A percentile compares a stretch with the other conserved stretches of the same genome.
Conservation (phyloP, 2,888 invertebrate species). For the Diaperis boleti region DNA sequence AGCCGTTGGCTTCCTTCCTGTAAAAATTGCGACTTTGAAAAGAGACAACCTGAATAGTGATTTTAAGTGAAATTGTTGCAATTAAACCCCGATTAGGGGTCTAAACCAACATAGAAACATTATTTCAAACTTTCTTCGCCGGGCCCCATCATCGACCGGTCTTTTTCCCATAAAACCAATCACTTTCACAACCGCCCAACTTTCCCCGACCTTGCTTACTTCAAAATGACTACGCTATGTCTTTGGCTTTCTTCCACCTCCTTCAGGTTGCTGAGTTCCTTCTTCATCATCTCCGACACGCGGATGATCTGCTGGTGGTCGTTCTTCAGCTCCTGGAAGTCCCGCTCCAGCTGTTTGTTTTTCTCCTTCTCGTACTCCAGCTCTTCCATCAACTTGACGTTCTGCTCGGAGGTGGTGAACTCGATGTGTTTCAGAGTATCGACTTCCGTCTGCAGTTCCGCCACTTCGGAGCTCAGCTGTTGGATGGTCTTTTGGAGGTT, state of each 20-base stretch:
- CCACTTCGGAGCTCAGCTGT: conserved; percentile 75
- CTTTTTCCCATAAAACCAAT: no score
- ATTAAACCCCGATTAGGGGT: no score
- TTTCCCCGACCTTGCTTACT: conserved; percentile 60
- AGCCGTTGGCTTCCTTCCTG: conserved; percentile 71
- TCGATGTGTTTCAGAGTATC: conserved; percentile 75
- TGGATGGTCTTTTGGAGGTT: conserved; percentile 76
- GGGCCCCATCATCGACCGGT: no score
- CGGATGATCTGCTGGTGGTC: conserved; percentile 74
- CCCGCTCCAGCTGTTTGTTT: conserved; percentile 69
- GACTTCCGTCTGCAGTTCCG: conserved; percentile 76
- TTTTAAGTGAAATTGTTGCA: no score
- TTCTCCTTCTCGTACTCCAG: conserved; percentile 68
- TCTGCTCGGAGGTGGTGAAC: conserved; percentile 78
- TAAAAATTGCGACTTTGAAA: conserved; percentile 52
- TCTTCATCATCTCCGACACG: conserved; percentile 75
- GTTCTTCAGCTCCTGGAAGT: conserved; percentile 67
- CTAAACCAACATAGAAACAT: no score
- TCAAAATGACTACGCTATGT: conserved; percentile 68
- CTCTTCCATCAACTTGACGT: conserved; percentile 71
- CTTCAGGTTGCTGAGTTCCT: conserved; percentile 74
- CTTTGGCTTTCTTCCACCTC: conserved; percentile 74
- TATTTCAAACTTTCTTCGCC: no score
- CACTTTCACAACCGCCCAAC: conserved; percentile 8
- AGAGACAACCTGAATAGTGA: no score